Percentiles rank a stretch among this genome's conserved stretches.
These are phyloP conservation scores for Emmelina monodactyla DNA, from an alignment of 2,888 invertebrate species.

Conservation along the genomic window DNA sequence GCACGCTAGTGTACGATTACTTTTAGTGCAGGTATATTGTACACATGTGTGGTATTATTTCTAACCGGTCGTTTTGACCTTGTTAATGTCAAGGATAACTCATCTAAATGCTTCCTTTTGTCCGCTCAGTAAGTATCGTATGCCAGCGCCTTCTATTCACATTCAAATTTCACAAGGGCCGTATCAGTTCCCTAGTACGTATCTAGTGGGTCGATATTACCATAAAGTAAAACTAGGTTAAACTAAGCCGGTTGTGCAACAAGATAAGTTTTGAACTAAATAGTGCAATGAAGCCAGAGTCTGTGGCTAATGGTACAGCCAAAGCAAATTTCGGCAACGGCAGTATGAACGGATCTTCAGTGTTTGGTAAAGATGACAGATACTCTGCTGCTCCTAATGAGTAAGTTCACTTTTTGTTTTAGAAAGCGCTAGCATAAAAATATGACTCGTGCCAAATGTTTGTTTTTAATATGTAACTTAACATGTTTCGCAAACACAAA, in stretches of 20 bases:
- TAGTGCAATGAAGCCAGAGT: slow-evolving; percentile 34
- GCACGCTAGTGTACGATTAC: too few species aligned
- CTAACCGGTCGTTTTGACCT: slow-evolving; percentile 36
- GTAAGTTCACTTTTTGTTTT: slow-evolving; percentile 51
- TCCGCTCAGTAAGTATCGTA: neutral
- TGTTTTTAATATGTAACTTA: too few species aligned
- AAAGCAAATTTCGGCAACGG: slow-evolving; percentile 21
- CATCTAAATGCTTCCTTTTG: slow-evolving; percentile 34
- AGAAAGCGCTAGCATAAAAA: too few species aligned
- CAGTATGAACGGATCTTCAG: slow-evolving; percentile 22
- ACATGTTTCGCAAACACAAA: too few species aligned
- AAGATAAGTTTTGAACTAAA: neutral
- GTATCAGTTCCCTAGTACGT: neutral
- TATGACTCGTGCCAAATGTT: too few species aligned
- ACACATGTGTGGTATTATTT: too few species aligned
- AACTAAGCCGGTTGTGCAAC: neutral
- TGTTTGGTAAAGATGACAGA: slow-evolving; percentile 51
- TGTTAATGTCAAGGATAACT: slow-evolving; percentile 53
- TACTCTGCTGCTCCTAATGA: slow-evolving; percentile 56
- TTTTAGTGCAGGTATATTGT: too few species aligned
- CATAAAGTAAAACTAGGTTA: neutral
- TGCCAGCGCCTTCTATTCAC: neutral
- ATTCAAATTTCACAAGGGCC: neutral
- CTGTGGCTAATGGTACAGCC: slow-evolving; percentile 34
- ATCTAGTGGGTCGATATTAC: neutral